phyloP scores from a whole-genome alignment of 2,888 invertebrate species.

The Drosophila sordidula region DNA sequence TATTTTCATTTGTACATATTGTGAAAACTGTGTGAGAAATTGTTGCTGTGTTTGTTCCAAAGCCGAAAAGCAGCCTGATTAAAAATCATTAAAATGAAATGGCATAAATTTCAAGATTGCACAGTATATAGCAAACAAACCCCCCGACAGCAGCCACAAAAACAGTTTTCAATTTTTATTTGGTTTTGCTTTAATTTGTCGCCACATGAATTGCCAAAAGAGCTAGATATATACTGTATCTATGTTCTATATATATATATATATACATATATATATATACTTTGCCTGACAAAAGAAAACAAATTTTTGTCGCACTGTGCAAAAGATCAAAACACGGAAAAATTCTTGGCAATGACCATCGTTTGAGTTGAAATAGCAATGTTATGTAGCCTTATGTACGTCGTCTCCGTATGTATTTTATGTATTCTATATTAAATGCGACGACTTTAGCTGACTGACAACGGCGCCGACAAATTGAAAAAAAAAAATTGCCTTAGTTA shows the following conservation, averaged over 20 bases:
- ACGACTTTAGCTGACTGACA: slow-evolving; percentile 70
- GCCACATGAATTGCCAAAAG: slow-evolving; percentile 76
- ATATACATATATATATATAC: slow-evolving; percentile 14
- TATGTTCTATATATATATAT: slow-evolving; percentile 10
- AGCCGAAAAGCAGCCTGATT: slow-evolving; percentile 42
- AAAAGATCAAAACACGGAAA: slow-evolving; percentile 81
- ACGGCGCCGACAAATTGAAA: slow-evolving; percentile 62
- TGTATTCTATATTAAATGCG: slow-evolving; percentile 36
- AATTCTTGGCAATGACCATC: slow-evolving; percentile 82
- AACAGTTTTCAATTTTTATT: slow-evolving; percentile 39
- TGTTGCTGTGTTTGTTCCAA: slow-evolving; percentile 12
- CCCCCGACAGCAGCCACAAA: slow-evolving; percentile 11
- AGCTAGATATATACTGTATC: slow-evolving; percentile 15
- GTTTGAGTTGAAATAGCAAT: slow-evolving; percentile 75
- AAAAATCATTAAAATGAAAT: slow-evolving; percentile 51
- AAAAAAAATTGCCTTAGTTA: slow-evolving; percentile 15
- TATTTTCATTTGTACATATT: slow-evolving; percentile 30
- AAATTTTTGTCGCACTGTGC: slow-evolving; percentile 61
- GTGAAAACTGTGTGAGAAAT: slow-evolving; percentile 38
- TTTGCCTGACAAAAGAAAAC: slow-evolving; percentile 60
- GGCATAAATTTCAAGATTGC: slow-evolving; percentile 32
- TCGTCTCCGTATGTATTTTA: slow-evolving; percentile 2
- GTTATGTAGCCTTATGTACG: slow-evolving; percentile 50
- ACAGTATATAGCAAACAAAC: slow-evolving; percentile 4
- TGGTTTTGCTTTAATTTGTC: slow-evolving; percentile 73